Conservation (phyloP, 2,113 vertebrate genomes). For the Varanus salvator region DNA sequence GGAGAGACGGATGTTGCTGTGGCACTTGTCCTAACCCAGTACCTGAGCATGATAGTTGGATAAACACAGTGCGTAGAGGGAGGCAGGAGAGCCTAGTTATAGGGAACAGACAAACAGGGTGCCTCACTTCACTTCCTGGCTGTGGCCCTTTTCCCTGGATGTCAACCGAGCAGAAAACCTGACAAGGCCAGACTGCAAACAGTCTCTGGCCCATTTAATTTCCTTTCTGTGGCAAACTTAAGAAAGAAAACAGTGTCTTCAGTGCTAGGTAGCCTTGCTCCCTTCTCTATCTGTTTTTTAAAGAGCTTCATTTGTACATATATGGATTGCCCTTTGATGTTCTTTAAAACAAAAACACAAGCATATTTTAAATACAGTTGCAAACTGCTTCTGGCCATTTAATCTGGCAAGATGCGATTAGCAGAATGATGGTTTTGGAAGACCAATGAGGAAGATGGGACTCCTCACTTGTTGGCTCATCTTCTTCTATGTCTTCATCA, state of each 20-base stretch:
- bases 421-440: not conserved
- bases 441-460: not conserved
- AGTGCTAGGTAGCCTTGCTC: not conserved
- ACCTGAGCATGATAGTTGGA: not conserved
- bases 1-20: not conserved
- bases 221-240: not conserved
- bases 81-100: not conserved
- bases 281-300: not conserved
- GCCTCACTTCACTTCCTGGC: not conserved
- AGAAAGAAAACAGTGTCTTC: not conserved
- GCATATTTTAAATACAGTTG: not conserved
- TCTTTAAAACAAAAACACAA: not conserved
- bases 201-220: not conserved
- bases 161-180: not conserved
- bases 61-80: not conserved
- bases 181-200: not conserved
- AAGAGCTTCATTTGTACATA: not conserved
- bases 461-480: slow-evolving; percentile 78
- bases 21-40: not conserved
- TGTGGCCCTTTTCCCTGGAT: not conserved
- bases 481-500: slow-evolving; percentile 84
- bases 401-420: not conserved
- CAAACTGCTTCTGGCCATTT: not conserved
- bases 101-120: no score
- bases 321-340: not conserved